These are phyloP conservation scores for Aulostomus chinensis DNA, from an alignment of 2,797 vertebrate genomes.

Conservation along the genomic window DNA sequence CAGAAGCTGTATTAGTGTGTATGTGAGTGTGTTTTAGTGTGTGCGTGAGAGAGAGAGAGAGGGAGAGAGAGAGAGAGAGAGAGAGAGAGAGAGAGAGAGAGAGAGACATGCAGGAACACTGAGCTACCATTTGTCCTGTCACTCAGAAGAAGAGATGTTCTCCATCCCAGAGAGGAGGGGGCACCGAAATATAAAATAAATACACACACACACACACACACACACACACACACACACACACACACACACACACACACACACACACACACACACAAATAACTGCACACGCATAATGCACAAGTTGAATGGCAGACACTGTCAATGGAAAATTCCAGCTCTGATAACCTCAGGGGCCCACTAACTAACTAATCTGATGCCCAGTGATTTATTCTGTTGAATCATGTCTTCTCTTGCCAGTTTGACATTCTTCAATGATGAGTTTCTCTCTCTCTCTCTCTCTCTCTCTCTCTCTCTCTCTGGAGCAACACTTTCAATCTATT, in stretches of 20 bases:
- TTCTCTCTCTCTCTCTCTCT: conserved; percentile 31
- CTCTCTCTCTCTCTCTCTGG: conserved; percentile 45
- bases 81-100: no score
- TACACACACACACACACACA: conserved; percentile 14
- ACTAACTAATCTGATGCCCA: conserved; percentile 75
- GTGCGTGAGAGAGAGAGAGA: conserved; percentile 17
- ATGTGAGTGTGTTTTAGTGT: conserved; percentile 15
- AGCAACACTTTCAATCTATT: conserved; percentile 69
- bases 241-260: no score
- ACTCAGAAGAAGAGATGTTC: conserved; percentile 57
- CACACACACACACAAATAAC: no score
- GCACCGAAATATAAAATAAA: conserved; percentile 34
- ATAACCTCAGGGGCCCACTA: conserved; percentile 72
- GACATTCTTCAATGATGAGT: conserved; percentile 76
- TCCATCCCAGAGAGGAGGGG: conserved; percentile 18
- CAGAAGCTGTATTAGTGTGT: conserved; percentile 39
- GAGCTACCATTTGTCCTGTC: conserved; percentile 67
- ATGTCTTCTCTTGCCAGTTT: conserved; percentile 77
- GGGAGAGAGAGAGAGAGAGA: no score
- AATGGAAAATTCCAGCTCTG: conserved; percentile 74
- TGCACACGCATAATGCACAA: conserved; percentile 10
- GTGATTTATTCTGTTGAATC: conserved; percentile 78
- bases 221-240: no score
- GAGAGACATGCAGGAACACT: conserved; percentile 17
- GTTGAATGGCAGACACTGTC: conserved; percentile 40